phyloP scores from a whole-genome alignment of 1,140 invertebrate genomes.

The Bactericera cockerelli region DNA sequence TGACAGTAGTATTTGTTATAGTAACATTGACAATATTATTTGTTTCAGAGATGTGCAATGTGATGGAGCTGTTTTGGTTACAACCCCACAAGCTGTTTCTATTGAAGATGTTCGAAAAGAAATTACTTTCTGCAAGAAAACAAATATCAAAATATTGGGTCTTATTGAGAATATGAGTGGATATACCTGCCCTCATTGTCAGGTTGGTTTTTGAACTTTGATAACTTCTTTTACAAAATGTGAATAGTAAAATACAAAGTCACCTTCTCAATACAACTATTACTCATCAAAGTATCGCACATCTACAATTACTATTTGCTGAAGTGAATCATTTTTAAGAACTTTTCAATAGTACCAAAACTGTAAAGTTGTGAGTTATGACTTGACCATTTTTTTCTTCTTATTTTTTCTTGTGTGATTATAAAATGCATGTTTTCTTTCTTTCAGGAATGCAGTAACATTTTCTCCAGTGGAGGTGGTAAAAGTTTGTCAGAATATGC shows the following conservation, averaged over 20 bases:
- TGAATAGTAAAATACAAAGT: no score
- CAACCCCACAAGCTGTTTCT: constrained; percentile 79
- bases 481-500: constrained; percentile 6
- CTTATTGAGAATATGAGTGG: constrained; percentile 83
- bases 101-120: constrained; percentile 85
- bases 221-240: constrained; percentile 9
- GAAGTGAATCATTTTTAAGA: no score
- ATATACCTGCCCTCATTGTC: constrained; percentile 80
- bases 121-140: constrained; percentile 78
- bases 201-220: constrained; percentile 35
- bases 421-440: no score
- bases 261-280: no score
- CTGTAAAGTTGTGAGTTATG: no score
- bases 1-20: no score
- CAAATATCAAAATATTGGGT: constrained; percentile 67
- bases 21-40: no score
- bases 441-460: constrained; percentile 5
- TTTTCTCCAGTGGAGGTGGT: background rate
- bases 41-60: constrained; percentile 9
- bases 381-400: no score
- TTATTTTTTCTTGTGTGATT: no score
- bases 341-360: no score
- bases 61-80: constrained; percentile 48
- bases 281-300: no score
- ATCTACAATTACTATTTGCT: no score